A percentile compares a stretch with the other conserved stretches of the same genome.
Conservation (phyloP, 2,113 vertebrate genomes). For the Scolopax mira region DNA sequence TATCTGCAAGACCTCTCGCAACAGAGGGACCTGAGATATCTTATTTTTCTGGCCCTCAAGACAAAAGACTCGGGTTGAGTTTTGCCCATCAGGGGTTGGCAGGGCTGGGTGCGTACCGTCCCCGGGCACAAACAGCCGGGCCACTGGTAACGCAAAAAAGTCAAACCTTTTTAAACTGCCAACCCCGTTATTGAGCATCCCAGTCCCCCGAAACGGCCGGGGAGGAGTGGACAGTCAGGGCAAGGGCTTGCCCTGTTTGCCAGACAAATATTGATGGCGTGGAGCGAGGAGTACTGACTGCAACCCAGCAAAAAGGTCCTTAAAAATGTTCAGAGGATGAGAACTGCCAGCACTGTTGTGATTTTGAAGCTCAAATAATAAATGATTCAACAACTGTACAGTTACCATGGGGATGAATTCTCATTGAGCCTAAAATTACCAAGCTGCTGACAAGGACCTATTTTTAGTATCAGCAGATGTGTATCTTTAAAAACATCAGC, state of each 20-base stretch:
- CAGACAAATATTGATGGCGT: conserved; percentile 10
- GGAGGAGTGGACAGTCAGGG: background rate
- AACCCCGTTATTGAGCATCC: background rate
- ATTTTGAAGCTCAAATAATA: conserved; percentile 67
- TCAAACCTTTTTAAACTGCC: background rate
- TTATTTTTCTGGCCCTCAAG: background rate
- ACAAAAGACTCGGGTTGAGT: background rate
- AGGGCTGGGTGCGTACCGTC: background rate
- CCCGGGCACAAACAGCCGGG: background rate
- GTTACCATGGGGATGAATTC: conserved; percentile 72
- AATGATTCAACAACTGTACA: conserved; percentile 74
- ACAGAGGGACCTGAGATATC: background rate
- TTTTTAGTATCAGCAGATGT: conserved; percentile 72
- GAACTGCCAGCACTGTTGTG: conserved; percentile 48
- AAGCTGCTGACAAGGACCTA: conserved; percentile 68
- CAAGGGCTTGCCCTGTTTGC: background rate
- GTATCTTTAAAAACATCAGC: conserved; percentile 68
- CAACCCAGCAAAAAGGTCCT: conserved; percentile 19
- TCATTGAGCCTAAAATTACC: conserved; percentile 74
- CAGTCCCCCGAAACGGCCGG: background rate
- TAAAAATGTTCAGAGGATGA: conserved; percentile 31
- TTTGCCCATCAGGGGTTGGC: background rate
- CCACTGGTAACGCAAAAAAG: background rate
- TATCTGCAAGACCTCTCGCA: conserved; percentile 23
- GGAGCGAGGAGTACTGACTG: background rate